These are phyloP conservation scores for Eufriesea mexicana DNA, from an alignment of 1,140 invertebrate genomes.

Conservation along the genomic window DNA sequence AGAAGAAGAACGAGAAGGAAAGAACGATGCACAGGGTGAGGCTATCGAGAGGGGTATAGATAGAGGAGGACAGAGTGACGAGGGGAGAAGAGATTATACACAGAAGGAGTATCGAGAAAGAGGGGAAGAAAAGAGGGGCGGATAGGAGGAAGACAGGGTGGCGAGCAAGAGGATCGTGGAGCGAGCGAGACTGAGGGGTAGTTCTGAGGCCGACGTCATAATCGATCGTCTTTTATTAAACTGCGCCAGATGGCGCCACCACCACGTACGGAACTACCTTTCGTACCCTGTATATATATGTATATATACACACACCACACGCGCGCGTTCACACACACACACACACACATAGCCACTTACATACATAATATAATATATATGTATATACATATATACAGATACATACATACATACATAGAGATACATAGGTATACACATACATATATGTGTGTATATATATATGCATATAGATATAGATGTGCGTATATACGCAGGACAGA, in stretches of 20 bases:
- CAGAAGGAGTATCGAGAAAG: constrained; percentile 25
- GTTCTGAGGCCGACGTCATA: constrained; percentile 82
- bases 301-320: not conserved
- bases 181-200: constrained; percentile 67
- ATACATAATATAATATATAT: too few species aligned
- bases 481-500: not conserved
- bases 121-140: not conserved
- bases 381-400: not conserved
- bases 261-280: constrained; percentile 38
- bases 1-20: not conserved
- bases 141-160: not conserved
- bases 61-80: not conserved
- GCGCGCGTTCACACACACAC: not conserved
- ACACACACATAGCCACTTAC: not conserved
- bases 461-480: not conserved
- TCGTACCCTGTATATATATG: constrained; percentile 29
- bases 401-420: not conserved
- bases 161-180: constrained; percentile 40
- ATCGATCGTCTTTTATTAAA: constrained; percentile 84
- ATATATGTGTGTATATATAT: not conserved
- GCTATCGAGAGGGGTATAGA: not conserved
- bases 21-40: not conserved
- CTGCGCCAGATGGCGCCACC: constrained; percentile 80
- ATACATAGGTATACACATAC: not conserved
- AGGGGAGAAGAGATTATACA: not conserved